These are phyloP conservation scores for Tauraco erythrolophus DNA, from an alignment of 2,113 vertebrate genomes.

Conservation along the genomic window DNA sequence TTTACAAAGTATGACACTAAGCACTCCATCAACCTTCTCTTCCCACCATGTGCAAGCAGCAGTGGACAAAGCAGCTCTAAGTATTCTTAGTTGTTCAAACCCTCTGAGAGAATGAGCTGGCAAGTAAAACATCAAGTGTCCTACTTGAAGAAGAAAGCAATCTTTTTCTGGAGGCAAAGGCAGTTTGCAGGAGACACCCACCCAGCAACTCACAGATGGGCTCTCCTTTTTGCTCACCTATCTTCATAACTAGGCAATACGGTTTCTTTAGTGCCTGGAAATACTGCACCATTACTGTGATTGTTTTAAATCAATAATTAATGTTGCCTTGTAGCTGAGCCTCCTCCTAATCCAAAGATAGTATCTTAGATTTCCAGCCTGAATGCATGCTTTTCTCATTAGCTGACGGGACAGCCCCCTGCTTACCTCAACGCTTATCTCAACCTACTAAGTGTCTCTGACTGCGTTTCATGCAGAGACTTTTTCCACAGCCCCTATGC, in stretches of 20 bases:
- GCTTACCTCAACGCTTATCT: not conserved
- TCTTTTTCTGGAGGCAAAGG: not conserved
- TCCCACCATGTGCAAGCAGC: not conserved
- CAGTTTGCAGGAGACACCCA: not conserved
- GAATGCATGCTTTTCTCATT: not conserved
- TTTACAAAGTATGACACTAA: not conserved
- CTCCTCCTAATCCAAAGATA: not conserved
- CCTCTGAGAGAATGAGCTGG: not conserved
- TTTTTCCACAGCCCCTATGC: not conserved
- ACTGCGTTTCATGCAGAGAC: not conserved
- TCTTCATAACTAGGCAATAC: not conserved
- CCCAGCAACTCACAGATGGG: not conserved
- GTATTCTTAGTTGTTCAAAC: not conserved
- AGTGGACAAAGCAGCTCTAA: not conserved
- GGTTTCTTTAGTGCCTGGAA: not conserved
- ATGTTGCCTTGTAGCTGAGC: not conserved
- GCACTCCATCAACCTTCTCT: not conserved
- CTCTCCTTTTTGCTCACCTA: not conserved
- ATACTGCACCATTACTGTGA: not conserved
- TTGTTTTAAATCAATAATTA: conserved; percentile 22
- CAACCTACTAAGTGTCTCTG: not conserved
- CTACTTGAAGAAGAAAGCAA: not conserved
- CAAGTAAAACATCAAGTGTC: not conserved
- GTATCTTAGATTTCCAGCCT: conserved; percentile 16
- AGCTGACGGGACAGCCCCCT: not conserved